Conservation (phyloP, 2,888 invertebrate species). For the Trichopria drosophilae region DNA sequence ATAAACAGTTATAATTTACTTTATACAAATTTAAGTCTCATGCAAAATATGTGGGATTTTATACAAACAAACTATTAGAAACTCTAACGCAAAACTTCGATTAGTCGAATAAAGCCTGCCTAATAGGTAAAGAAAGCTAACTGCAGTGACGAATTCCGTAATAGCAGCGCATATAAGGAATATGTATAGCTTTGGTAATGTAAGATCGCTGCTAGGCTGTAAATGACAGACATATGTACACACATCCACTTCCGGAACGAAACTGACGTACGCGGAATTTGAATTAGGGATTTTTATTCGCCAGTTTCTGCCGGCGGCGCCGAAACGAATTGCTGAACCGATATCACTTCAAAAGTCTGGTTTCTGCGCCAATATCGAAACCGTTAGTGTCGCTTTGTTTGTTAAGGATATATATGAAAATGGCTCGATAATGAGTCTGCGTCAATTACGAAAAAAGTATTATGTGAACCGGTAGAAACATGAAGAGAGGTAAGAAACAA, state of each 20-base stretch:
- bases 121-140: too few species aligned
- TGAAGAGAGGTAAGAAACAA: constrained; percentile 34
- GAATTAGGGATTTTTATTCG: too few species aligned
- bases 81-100: too few species aligned
- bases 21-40: too few species aligned
- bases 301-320: too few species aligned
- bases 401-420: constrained; percentile 10
- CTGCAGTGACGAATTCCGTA: too few species aligned
- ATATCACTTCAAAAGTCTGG: too few species aligned
- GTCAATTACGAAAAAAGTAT: constrained; percentile 25
- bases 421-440: constrained; percentile 20
- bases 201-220: constrained; percentile 51
- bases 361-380: constrained; percentile 11
- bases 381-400: constrained; percentile 9
- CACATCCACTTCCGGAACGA: constrained; percentile 21
- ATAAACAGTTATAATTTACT: too few species aligned
- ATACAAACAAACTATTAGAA: too few species aligned
- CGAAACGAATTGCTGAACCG: too few species aligned
- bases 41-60: too few species aligned
- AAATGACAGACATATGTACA: constrained; percentile 19
- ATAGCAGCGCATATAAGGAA: constrained; percentile 48
- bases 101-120: too few species aligned
- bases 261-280: constrained; percentile 37
- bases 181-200: constrained; percentile 54
- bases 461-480: not conserved